A percentile compares a stretch with the other conserved stretches of the same genome.
Conservation (phyloP, 2,888 invertebrate species). For the Sycophila texana region DNA sequence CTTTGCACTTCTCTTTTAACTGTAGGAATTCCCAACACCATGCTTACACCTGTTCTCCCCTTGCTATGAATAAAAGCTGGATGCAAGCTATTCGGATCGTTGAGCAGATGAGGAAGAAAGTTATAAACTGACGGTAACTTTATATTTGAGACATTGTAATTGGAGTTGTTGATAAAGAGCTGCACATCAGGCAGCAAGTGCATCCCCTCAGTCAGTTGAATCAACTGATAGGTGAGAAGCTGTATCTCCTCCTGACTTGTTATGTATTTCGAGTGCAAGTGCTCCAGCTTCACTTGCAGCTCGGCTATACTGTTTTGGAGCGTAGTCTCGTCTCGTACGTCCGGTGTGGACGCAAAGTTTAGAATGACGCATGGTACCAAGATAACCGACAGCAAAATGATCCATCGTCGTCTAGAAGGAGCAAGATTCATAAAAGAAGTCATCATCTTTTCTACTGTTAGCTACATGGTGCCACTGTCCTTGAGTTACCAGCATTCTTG, state of each 20-base stretch:
- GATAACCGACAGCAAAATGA: slow-evolving; percentile 67
- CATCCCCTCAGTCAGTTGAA: slow-evolving; percentile 69
- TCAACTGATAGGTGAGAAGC: slow-evolving; percentile 81
- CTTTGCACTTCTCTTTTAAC: slow-evolving; percentile 91
- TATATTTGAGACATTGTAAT: slow-evolving; percentile 76
- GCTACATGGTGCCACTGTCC: slow-evolving; percentile 56
- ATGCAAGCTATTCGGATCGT: slow-evolving; percentile 85
- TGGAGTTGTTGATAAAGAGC: slow-evolving; percentile 73
- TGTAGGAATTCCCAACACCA: slow-evolving; percentile 93
- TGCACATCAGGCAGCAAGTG: slow-evolving; percentile 71
- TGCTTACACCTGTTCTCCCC: slow-evolving; percentile 85
- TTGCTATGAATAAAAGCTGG: slow-evolving; percentile 88
- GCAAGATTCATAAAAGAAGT: slow-evolving; percentile 67
- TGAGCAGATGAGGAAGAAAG: slow-evolving; percentile 91
- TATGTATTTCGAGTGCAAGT: slow-evolving; percentile 87
- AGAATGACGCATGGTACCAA: slow-evolving; percentile 69
- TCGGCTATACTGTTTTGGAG: slow-evolving; percentile 81
- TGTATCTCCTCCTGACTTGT: slow-evolving; percentile 87
- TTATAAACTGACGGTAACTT: slow-evolving; percentile 88
- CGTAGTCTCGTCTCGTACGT: slow-evolving; percentile 67
- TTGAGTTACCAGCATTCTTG: slow-evolving; percentile 39
- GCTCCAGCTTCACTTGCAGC: slow-evolving; percentile 86
- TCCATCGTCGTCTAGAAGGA: slow-evolving; percentile 67
- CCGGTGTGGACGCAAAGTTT: slow-evolving; percentile 68
- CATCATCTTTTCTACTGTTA: slow-evolving; percentile 63